Evolutionary conservation across 2,113 vertebrate species (phyloP).

Genomic region (Bufo gargarizans): DNA sequence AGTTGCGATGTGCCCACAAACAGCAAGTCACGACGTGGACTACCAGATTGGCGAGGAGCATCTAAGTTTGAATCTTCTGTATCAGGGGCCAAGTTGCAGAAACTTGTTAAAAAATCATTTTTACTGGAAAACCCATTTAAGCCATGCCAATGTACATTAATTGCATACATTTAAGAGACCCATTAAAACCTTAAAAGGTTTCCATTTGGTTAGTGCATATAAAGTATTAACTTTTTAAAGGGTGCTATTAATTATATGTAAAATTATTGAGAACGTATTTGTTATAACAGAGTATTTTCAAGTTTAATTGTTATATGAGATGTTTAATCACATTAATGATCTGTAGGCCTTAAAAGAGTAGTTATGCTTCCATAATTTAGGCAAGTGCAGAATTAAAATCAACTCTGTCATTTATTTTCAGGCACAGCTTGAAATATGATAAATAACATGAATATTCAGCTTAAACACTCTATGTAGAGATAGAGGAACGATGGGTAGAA

Average conservation of each 20-base stretch:
- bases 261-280: constrained; percentile 20
- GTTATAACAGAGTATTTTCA: constrained; percentile 7
- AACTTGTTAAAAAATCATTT: too few species aligned
- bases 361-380: constrained; percentile 26
- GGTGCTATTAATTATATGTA: background rate
- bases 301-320: constrained; percentile 31
- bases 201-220: background rate
- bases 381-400: constrained; percentile 27
- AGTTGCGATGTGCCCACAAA: too few species aligned
- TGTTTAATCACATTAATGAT: constrained; percentile 47
- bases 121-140: too few species aligned
- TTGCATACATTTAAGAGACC: background rate
- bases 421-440: constrained; percentile 51
- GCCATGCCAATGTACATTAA: background rate
- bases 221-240: constrained; percentile 7
- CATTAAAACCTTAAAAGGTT: background rate
- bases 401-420: constrained; percentile 40
- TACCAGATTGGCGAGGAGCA: too few species aligned
- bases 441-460: constrained; percentile 48
- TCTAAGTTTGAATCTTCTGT: too few species aligned
- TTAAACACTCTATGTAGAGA: constrained; percentile 32
- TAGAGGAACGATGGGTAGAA: constrained; percentile 69
- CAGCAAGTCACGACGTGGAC: too few species aligned
- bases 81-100: too few species aligned
- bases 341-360: background rate